Conservation (phyloP, 2,888 invertebrate genomes). For the Drosophila flavopinicola region DNA sequence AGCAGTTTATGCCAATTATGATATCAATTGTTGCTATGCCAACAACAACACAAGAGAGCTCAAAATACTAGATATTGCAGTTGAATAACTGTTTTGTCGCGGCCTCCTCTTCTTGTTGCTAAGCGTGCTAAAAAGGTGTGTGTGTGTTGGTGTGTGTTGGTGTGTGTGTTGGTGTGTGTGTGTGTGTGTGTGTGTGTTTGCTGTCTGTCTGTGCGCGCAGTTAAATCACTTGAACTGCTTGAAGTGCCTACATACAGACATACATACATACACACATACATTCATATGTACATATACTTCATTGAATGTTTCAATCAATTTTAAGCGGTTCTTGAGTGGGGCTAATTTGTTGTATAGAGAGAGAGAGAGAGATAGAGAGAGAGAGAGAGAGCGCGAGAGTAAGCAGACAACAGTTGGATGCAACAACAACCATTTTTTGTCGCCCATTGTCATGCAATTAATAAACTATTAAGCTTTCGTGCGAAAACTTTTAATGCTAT, state of each 20-base stretch:
- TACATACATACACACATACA: background rate
- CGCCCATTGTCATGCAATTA: too few species aligned
- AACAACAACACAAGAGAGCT: conserved; percentile 25
- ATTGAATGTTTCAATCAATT: conserved; percentile 54
- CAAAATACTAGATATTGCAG: conserved; percentile 41
- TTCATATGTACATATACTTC: conserved; percentile 7
- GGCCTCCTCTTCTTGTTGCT: conserved; percentile 35
- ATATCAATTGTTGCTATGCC: conserved; percentile 67
- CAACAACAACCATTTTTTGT: too few species aligned
- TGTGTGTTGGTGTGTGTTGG: conserved; percentile 3
- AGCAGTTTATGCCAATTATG: conserved; percentile 68
- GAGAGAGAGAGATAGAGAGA: too few species aligned
- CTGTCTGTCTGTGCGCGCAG: conserved; percentile 23
- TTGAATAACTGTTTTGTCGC: conserved; percentile 68
- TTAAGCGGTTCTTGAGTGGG: conserved; percentile 30
- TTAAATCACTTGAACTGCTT: conserved; percentile 45
- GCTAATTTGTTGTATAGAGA: conserved; percentile 12
- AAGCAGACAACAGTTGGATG: background rate
- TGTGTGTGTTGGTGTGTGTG: conserved; percentile 1
- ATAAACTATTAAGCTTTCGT: too few species aligned
- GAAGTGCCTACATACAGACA: conserved; percentile 35
- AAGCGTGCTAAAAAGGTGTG: conserved; percentile 38
- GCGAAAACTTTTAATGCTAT: too few species aligned
- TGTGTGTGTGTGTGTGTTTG: conserved; percentile 16
- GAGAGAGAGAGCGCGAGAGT: too few species aligned